Base-by-base conservation (phyloP, 2,797 vertebrate species). In the Hydrolagus colliei region DNA sequence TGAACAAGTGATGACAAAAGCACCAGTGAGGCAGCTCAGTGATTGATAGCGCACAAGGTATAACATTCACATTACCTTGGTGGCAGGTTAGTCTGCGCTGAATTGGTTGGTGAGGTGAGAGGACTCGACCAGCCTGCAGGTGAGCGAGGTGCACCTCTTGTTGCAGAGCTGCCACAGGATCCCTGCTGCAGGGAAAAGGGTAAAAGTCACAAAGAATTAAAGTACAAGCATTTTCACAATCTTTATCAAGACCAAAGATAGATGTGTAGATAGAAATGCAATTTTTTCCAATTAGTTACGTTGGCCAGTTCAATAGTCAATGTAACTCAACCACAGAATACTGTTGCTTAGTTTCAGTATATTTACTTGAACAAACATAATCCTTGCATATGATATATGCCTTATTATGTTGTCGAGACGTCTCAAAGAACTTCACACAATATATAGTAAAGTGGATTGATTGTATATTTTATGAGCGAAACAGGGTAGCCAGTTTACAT, bases 61-160 rank as follows among this genome's bases (percentile, higher is more conserved):
- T 77, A 41, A 71, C 4, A 35, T 72, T 63, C 20, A 59, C 27
- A 0, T 90, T 95, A 98, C 97, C 97, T 97, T 92, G 97, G 97
- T 92, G 96, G 97, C 75, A 96, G 93, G 84, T 96, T 96, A 89
- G 96, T 98, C 90, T 98, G 97, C 0, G 96, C 97, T 80, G 96
- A 96, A 88, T 96, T 98, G 86, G 97, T 98, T 86, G 97, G 97
- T 65, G 97, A 98, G 75, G 97, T 98, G 88, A 99, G 95, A 10
- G 97, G 97, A 89, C 97, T 98, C 88, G 96, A 94, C 96, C 97
- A 97, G 86, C 94, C 97, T 90, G 97, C 97, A 85, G 97, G 97
- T 89, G 96, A 97, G 62, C 96, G 94, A 14, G 96, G 95, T 72
- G 96, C 94, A 90, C 97, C 96, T 90, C 96, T 95, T 6, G 95